Evolutionary conservation across 2,888 invertebrate species (phyloP), one percentile per base, ranked within the genome.

Genomic region (Dicyrtoma fusca): DNA sequence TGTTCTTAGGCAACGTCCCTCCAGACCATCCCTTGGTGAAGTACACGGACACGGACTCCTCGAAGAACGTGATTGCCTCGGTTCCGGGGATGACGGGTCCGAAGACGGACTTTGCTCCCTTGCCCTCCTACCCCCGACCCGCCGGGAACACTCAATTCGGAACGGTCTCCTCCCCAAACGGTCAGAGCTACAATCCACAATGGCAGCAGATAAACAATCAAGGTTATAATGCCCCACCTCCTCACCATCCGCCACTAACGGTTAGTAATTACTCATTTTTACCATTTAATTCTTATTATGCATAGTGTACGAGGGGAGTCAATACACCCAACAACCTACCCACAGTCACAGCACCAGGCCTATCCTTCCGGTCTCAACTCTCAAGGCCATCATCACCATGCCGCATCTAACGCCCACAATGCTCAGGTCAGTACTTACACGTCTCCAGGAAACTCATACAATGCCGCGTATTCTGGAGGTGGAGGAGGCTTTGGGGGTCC

Each of bases 21-120:
- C 77, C 79, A 66, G 79, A 80, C 53, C 80, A 80, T 72, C 80
- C 80, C 1, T 71, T 80, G 11, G 80, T 80, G 6, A 76, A 79
- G 61, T 77, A 77, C 21, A 75, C 77, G 0, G 79, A 80, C 44
- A 74, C 75, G 61, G 75, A 75, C 44, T 64, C 78, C 0, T 57
- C 57, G n/a, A 64, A 8, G 19, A 71, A 74, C 49, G 78, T 80
- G n/a, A 72, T 79, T 13, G 77, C 79, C 2, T 69, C 79, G 13
- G 68, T 79, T 19, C 79, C 80, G 0, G 78, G 75, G 34, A 71
- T 74, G 72, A 61, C 42, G n/a, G 69, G 69, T 17, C 53, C 49
- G 14, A 62, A 63, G 55, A 25, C 71, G 14, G 71, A 64, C 17
- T 63, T 25, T 47, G 19, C 47, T 1, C 21, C 69, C 2, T 1